These are phyloP conservation scores for Vultur gryphus DNA, from an alignment of 2,797 vertebrate species.

Conservation along the genomic window DNA sequence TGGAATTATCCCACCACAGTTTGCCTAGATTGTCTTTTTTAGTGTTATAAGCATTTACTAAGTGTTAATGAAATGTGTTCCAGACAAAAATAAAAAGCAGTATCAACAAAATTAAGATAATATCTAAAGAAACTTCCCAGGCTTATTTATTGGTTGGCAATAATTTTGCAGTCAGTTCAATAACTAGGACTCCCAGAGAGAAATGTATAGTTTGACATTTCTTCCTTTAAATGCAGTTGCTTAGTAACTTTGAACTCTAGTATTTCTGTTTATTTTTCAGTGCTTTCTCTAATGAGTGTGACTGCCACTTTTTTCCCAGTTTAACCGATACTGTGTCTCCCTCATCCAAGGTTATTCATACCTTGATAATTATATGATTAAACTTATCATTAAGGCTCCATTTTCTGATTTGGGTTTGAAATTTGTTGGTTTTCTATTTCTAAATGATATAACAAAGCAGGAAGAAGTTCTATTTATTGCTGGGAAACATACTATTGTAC, in stretches of 20 bases:
- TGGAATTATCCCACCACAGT: not conserved
- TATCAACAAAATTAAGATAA: not conserved
- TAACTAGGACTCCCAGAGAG: not conserved
- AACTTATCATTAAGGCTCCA: not conserved
- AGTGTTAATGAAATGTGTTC: not conserved
- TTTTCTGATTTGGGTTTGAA: not conserved
- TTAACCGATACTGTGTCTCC: not conserved
- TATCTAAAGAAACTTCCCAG: not conserved
- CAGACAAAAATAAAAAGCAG: not conserved
- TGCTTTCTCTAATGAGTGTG: not conserved
- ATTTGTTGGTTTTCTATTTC: not conserved
- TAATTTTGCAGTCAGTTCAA: not conserved
- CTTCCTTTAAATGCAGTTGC: not conserved
- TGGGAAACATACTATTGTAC: not conserved
- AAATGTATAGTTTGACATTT: not conserved
- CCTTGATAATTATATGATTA: not conserved
- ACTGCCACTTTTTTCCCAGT: not conserved
- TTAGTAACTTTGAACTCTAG: not conserved
- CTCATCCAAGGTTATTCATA: not conserved
- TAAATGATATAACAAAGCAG: not conserved
- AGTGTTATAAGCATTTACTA: not conserved
- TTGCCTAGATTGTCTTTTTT: not conserved
- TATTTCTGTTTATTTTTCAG: slow-evolving; percentile 11
- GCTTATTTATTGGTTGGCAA: not conserved
- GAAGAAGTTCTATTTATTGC: not conserved